phyloP scores from a whole-genome alignment of 1,140 invertebrate genomes.

The Chironomus striatipennis region DNA sequence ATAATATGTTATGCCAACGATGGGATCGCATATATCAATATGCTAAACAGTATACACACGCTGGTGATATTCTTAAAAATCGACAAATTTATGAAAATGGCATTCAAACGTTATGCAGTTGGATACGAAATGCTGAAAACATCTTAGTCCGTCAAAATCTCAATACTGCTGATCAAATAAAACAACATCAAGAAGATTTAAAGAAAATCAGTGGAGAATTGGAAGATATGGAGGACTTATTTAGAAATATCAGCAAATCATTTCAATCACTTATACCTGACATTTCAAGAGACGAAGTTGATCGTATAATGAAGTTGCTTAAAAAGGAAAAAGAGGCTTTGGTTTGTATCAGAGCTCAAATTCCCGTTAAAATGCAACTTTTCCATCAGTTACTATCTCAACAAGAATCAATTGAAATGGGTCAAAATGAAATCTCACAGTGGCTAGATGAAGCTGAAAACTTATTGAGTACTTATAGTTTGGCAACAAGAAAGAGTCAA shows the following conservation, averaged over 20 bases:
- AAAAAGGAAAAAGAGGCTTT: constrained; percentile 85
- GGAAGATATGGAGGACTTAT: constrained; percentile 78
- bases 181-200: constrained; percentile 69
- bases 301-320: constrained; percentile 77
- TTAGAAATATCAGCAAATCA: constrained; percentile 79
- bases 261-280: constrained; percentile 86
- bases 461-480: constrained; percentile 49
- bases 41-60: constrained; percentile 75
- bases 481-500: constrained; percentile 61
- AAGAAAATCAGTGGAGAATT: constrained; percentile 70
- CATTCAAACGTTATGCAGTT: constrained; percentile 63
- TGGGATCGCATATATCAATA: constrained; percentile 78
- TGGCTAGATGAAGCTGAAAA: constrained; percentile 81
- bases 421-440: constrained; percentile 69
- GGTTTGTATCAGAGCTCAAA: constrained; percentile 67
- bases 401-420: constrained; percentile 79
- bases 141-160: constrained; percentile 56
- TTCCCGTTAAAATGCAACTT: constrained; percentile 68
- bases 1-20: constrained; percentile 57
- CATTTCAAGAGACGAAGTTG: constrained; percentile 81
- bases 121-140: constrained; percentile 69
- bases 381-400: constrained; percentile 80
- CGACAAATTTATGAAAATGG: constrained; percentile 71
- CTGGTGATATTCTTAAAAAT: constrained; percentile 74
- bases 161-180: constrained; percentile 66